phyloP scores from a whole-genome alignment of 1,140 invertebrate genomes.

The Ceratina calcarata region DNA sequence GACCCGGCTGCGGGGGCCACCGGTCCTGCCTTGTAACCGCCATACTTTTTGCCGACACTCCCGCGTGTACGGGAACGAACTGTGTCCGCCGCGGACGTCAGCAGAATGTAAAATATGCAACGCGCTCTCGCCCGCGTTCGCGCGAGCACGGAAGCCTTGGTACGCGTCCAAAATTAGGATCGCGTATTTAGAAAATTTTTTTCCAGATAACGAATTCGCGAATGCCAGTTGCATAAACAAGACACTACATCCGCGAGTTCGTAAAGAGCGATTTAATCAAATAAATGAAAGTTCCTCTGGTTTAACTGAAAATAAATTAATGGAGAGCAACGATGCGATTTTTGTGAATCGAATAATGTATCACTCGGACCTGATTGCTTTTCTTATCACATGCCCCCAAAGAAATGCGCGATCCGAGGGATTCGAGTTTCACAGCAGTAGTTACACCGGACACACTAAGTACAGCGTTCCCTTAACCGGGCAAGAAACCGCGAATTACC shows the following conservation, averaged over 20 bases:
- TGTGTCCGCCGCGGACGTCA: slow-evolving; percentile 73
- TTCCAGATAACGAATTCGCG: too few relatives aligned
- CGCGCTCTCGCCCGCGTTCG: neutral
- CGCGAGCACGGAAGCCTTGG: neutral
- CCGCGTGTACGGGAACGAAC: slow-evolving; percentile 65
- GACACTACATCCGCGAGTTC: neutral
- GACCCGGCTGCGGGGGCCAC: slow-evolving; percentile 65
- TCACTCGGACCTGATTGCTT: too few relatives aligned
- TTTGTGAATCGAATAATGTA: too few relatives aligned
- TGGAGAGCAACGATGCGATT: too few relatives aligned
- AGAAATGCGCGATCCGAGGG: neutral
- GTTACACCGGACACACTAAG: neutral
- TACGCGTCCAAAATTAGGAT: neutral
- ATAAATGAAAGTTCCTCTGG: too few relatives aligned
- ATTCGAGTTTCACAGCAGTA: neutral
- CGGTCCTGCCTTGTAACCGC: slow-evolving; percentile 67
- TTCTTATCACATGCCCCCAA: neutral
- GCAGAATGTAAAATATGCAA: slow-evolving; percentile 80
- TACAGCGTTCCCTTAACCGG: neutral
- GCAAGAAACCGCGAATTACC: neutral
- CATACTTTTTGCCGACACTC: slow-evolving; percentile 76
- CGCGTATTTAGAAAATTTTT: neutral
- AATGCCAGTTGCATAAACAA: too few relatives aligned
- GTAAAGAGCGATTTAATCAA: neutral
- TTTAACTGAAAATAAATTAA: too few relatives aligned